Evolutionary conservation across 1,140 invertebrate genomes (phyloP).

Genomic region (Musca domestica): DNA sequence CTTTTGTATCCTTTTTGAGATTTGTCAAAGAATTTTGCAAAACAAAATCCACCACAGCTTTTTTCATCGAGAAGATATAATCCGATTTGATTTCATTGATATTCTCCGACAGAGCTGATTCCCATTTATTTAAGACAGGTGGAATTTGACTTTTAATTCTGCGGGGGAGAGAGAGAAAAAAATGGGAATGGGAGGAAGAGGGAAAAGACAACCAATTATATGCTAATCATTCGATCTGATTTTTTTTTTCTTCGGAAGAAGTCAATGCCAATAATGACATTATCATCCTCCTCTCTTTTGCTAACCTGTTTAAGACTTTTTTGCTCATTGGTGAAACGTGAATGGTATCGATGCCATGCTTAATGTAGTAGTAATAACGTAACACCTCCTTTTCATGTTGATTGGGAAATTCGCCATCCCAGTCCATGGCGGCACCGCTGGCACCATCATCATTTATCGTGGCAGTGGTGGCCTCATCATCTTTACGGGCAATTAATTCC

Average conservation of each 20-base stretch:
- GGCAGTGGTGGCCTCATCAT: slow-evolving; percentile 47
- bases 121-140: slow-evolving; percentile 60
- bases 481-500: slow-evolving; percentile 64
- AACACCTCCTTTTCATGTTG: slow-evolving; percentile 68
- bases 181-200: neutral
- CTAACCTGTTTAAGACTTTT: slow-evolving; percentile 60
- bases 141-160: slow-evolving; percentile 56
- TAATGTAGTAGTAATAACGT: slow-evolving; percentile 87
- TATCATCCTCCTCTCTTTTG: neutral
- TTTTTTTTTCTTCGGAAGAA: neutral
- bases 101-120: slow-evolving; percentile 58
- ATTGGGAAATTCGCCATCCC: slow-evolving; percentile 59
- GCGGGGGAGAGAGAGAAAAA: neutral
- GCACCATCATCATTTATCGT: neutral
- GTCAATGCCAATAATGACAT: neutral
- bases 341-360: slow-evolving; percentile 82
- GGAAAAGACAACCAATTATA: neutral
- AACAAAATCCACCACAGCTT: slow-evolving; percentile 85
- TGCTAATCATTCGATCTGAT: neutral
- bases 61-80: slow-evolving; percentile 82
- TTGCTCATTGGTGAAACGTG: slow-evolving; percentile 77
- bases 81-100: slow-evolving; percentile 71
- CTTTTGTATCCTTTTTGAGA: slow-evolving; percentile 44
- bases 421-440: slow-evolving; percentile 55
- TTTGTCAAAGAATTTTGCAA: slow-evolving; percentile 65